A percentile compares a stretch with the other conserved stretches of the same genome.
Evolutionary conservation across 2,888 invertebrate species (phyloP).

Genomic region (Hirtodrosophila confusa): DNA sequence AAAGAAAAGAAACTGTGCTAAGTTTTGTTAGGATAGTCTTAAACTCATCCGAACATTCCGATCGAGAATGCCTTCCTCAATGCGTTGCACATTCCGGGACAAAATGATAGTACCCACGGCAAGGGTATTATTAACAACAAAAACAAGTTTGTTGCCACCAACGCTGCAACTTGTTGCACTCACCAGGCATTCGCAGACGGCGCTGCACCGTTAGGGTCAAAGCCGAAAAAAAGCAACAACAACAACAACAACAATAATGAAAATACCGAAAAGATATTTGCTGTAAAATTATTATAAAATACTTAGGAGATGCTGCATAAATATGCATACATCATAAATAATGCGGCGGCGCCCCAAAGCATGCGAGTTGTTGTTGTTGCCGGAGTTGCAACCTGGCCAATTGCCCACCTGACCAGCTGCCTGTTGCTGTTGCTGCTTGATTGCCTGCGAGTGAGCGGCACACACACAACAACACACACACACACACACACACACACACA

Average conservation of each 20-base stretch:
- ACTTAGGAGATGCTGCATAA: constrained; percentile 76
- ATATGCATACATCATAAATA: constrained; percentile 77
- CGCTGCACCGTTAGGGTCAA: constrained; percentile 72
- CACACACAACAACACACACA: constrained; percentile 28
- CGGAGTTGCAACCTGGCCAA: constrained; percentile 34
- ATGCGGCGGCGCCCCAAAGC: constrained; percentile 71
- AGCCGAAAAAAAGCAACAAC: constrained; percentile 31
- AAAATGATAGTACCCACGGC: too few relatives aligned
- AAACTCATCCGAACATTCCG: too few relatives aligned
- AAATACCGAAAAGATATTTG: constrained; percentile 7
- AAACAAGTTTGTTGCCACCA: constrained; percentile 51
- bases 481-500: constrained; percentile 13
- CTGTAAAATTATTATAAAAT: constrained; percentile 67
- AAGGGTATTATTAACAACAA: background rate
- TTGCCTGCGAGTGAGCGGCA: constrained; percentile 53
- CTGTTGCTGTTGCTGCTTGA: constrained; percentile 55
- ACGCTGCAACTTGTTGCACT: constrained; percentile 42
- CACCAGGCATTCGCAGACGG: constrained; percentile 5
- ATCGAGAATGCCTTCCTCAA: too few relatives aligned
- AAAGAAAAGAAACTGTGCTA: too few relatives aligned
- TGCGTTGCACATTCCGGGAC: too few relatives aligned
- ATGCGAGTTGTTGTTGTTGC: constrained; percentile 40
- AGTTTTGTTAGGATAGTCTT: too few relatives aligned
- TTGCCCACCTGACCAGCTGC: constrained; percentile 68
- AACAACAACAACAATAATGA: constrained; percentile 9